Conservation (phyloP, 2,888 invertebrate genomes). For the Strigamia crassipes region DNA sequence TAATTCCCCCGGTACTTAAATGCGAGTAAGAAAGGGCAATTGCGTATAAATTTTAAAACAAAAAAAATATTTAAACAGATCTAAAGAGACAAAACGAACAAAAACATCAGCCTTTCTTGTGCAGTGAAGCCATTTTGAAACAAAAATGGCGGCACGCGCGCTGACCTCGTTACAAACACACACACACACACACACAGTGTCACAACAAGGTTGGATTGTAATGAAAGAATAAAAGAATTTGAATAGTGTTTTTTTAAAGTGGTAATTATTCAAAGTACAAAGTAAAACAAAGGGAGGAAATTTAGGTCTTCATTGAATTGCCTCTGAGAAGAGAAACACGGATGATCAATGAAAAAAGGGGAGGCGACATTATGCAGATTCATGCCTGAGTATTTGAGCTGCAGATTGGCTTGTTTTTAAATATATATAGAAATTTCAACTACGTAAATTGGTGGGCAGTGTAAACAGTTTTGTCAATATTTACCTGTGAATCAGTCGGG, state of each 20-base stretch:
- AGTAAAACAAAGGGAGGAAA: neutral
- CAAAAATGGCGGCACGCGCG: conserved; percentile 28
- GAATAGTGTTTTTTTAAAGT: neutral
- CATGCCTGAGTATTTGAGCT: conserved; percentile 10
- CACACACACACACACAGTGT: too few relatives aligned
- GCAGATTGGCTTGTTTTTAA: conserved; percentile 1
- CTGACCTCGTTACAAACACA: conserved; percentile 3
- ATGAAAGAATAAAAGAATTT: neutral
- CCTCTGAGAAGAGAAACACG: neutral
- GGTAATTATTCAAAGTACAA: neutral
- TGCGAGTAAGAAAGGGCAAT: neutral
- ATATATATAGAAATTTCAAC: neutral
- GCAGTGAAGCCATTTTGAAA: conserved; percentile 30
- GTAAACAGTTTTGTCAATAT: neutral
- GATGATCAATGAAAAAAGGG: conserved; percentile 25
- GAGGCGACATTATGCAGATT: conserved; percentile 27
- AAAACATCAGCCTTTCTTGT: neutral
- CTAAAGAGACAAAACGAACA: neutral
- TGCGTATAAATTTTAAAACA: neutral
- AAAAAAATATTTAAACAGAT: neutral
- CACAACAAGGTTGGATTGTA: neutral
- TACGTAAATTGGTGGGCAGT: neutral
- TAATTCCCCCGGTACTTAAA: neutral
- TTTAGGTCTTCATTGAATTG: conserved; percentile 15
- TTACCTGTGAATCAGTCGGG: neutral